These are phyloP conservation scores for Anisognathus igniventris DNA, from an alignment of 2,797 vertebrate genomes.

Conservation along the genomic window DNA sequence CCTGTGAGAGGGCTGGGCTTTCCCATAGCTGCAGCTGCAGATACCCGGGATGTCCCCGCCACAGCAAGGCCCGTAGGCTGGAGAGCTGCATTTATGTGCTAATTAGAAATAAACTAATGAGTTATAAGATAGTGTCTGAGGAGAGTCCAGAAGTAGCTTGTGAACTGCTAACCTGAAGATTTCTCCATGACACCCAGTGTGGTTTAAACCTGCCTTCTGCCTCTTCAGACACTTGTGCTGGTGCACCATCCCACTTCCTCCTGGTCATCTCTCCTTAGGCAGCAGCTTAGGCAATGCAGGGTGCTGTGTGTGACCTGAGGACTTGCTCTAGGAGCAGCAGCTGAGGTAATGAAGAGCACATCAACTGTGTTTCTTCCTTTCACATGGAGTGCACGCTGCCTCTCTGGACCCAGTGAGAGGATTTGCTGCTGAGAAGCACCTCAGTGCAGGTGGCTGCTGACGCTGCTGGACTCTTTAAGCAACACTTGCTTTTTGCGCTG, in stretches of 20 bases:
- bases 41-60: background rate
- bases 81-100: rapidly evolving
- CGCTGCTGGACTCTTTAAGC: background rate
- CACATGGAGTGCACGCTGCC: rapidly evolving
- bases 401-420: background rate
- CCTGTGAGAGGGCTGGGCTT: background rate
- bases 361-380: background rate
- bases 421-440: background rate
- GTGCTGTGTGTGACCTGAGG: rapidly evolving
- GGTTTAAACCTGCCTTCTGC: background rate
- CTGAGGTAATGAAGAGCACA: background rate
- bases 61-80: background rate
- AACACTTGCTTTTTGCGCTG: background rate
- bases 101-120: background rate
- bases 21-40: rapidly evolving
- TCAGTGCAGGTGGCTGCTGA: background rate
- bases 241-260: background rate
- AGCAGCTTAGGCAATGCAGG: background rate
- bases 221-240: rapidly evolving
- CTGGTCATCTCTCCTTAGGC: background rate
- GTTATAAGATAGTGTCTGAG: background rate
- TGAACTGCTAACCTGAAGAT: background rate
- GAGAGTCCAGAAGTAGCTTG: background rate
- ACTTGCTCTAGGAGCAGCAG: background rate
- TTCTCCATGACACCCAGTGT: background rate